Evolutionary conservation across 2,113 vertebrate species (phyloP).

Genomic region (Rhinichthys klamathensis): DNA sequence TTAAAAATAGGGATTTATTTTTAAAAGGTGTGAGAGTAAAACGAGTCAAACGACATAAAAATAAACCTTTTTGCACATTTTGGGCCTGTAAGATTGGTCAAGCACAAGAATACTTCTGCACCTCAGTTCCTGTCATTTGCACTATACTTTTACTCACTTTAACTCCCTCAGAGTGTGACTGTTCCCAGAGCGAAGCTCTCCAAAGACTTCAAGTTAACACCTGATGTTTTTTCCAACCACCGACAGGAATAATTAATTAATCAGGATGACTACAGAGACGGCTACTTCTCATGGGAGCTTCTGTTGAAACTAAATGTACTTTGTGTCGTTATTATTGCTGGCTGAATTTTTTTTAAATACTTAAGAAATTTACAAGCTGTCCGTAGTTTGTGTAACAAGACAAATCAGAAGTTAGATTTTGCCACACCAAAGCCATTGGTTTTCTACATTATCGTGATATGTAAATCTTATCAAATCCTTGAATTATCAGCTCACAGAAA

Average conservation of each 20-base stretch:
- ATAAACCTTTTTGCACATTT: not conserved
- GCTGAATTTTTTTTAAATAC: too few species aligned
- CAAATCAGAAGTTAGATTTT: conserved; percentile 35
- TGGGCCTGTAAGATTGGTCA: not conserved
- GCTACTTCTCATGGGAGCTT: not conserved
- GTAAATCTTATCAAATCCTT: conserved; percentile 39
- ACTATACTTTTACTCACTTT: not conserved
- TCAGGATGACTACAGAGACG: not conserved
- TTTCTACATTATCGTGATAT: conserved; percentile 13
- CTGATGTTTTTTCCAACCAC: conserved; percentile 37
- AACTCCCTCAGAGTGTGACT: not conserved
- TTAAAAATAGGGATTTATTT: too few species aligned
- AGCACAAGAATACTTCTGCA: not conserved
- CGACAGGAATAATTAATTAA: not conserved
- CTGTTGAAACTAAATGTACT: conserved; percentile 25
- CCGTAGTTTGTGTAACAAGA: conserved; percentile 13
- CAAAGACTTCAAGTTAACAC: conserved; percentile 22
- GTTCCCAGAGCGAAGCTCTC: not conserved
- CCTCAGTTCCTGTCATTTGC: not conserved
- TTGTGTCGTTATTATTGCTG: not conserved
- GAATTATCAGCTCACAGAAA: conserved; percentile 1
- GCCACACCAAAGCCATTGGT: conserved; percentile 25
- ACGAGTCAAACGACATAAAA: not conserved
- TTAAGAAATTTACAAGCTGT: not conserved
- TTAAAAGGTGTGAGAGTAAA: not conserved